Evolutionary conservation across 2,888 invertebrate species (phyloP).

Genomic region (Trachelus troglodyta): DNA sequence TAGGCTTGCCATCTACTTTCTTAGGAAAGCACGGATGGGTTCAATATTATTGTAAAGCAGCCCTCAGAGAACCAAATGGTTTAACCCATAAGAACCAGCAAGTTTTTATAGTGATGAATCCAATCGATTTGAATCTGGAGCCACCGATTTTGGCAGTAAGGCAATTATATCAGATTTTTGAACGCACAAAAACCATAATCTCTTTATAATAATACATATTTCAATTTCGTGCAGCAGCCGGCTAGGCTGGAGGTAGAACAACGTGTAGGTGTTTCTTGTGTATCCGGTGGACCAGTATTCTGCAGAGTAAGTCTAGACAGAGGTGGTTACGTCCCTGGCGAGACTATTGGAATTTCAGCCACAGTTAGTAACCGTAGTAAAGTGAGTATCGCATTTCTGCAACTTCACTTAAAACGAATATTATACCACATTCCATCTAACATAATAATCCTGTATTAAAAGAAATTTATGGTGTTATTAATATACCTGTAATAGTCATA

Average conservation of each 20-base stretch:
- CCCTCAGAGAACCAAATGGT: slow-evolving; percentile 87
- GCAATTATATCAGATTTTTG: slow-evolving; percentile 38
- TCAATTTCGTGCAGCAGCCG: slow-evolving; percentile 74
- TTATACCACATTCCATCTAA: background rate
- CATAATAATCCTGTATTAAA: background rate
- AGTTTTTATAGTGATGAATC: slow-evolving; percentile 97
- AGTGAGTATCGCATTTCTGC: slow-evolving; percentile 63
- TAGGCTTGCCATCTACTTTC: slow-evolving; percentile 92
- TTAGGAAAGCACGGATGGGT: slow-evolving; percentile 95
- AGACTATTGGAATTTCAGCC: slow-evolving; percentile 89
- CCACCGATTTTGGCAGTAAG: slow-evolving; percentile 88
- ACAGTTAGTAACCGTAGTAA: slow-evolving; percentile 86
- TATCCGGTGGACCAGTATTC: slow-evolving; percentile 87
- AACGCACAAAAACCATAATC: slow-evolving; percentile 9
- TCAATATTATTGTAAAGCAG: slow-evolving; percentile 93
- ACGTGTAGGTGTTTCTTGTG: slow-evolving; percentile 87
- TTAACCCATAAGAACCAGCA: slow-evolving; percentile 95
- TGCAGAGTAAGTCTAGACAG: slow-evolving; percentile 89
- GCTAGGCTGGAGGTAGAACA: slow-evolving; percentile 93
- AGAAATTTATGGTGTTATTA: background rate
- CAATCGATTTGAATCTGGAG: slow-evolving; percentile 91
- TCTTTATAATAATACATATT: background rate
- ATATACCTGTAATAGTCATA: background rate
- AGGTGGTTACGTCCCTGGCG: slow-evolving; percentile 95
- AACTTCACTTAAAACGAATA: background rate